Evolutionary conservation across 2,888 invertebrate genomes (phyloP).

Genomic region (Gymnoscelis rufifasciata): DNA sequence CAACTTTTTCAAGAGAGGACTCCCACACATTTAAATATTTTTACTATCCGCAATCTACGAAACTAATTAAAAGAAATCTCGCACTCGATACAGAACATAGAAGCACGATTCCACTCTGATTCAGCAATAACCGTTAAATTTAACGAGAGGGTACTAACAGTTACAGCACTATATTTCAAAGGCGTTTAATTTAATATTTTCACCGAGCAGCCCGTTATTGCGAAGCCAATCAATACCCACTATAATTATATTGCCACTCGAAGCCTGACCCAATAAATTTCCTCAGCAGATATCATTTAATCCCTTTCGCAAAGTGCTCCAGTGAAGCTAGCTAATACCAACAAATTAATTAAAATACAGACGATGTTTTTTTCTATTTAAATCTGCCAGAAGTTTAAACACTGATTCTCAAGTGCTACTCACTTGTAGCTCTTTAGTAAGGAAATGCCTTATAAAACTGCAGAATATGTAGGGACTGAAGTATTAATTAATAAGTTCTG

Average conservation of each 20-base stretch:
- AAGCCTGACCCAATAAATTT: slow-evolving; percentile 26
- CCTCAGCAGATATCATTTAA: slow-evolving; percentile 27
- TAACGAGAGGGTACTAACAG: background rate
- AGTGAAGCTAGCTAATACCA: slow-evolving; percentile 1
- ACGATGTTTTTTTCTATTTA: background rate
- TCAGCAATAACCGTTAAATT: background rate
- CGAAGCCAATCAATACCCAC: slow-evolving; percentile 9
- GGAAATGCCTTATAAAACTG: too few relatives aligned
- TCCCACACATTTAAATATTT: too few relatives aligned
- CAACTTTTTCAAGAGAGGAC: too few relatives aligned
- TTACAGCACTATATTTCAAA: slow-evolving; percentile 1
- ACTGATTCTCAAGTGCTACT: too few relatives aligned
- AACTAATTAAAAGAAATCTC: background rate
- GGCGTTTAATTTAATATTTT: slow-evolving; percentile 2
- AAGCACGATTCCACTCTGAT: background rate
- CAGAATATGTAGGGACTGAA: too few relatives aligned
- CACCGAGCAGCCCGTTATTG: slow-evolving; percentile 5
- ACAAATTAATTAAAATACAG: slow-evolving; percentile 1
- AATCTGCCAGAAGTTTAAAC: too few relatives aligned
- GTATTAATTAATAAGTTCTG: too few relatives aligned
- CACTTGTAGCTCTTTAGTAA: too few relatives aligned
- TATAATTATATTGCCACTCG: slow-evolving; percentile 12
- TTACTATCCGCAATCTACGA: background rate
- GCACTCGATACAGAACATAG: background rate
- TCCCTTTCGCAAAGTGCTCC: slow-evolving; percentile 14